Percentiles rank a stretch among this genome's conserved stretches.
Evolutionary conservation across 2,797 vertebrate genomes (phyloP).

Genomic region (Trematomus bernacchii): DNA sequence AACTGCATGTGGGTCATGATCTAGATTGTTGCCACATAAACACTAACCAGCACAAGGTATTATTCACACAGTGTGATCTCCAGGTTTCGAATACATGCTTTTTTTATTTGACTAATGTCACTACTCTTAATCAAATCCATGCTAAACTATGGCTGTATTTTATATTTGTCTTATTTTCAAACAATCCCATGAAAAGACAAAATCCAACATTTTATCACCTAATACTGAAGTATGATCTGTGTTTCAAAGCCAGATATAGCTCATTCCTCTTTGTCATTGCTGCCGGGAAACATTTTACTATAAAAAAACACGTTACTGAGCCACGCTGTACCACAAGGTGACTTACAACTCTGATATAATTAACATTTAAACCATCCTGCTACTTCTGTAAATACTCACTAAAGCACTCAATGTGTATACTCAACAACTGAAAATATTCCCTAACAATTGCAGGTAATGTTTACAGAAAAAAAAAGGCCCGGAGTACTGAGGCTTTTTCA

Average conservation of each 20-base stretch:
- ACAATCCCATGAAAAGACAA: conserved; percentile 34
- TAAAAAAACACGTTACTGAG: background rate
- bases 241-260: background rate
- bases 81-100: conserved; percentile 24
- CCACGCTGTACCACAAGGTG: no score
- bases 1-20: conserved; percentile 46
- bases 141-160: background rate
- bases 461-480: background rate
- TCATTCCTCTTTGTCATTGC: background rate
- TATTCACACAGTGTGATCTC: conserved; percentile 8
- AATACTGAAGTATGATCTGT: background rate
- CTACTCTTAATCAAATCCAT: background rate
- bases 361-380: background rate
- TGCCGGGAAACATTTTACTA: background rate
- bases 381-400: background rate
- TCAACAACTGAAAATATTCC: background rate
- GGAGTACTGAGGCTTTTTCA: background rate
- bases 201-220: background rate
- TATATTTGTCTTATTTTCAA: conserved; percentile 21
- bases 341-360: no score
- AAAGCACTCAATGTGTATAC: background rate
- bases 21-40: background rate
- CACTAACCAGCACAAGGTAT: conserved; percentile 22
- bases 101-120: conserved; percentile 3
- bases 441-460: background rate